Evolutionary conservation across 1,140 invertebrate genomes (phyloP).

Genomic region (Papilio glaucus): DNA sequence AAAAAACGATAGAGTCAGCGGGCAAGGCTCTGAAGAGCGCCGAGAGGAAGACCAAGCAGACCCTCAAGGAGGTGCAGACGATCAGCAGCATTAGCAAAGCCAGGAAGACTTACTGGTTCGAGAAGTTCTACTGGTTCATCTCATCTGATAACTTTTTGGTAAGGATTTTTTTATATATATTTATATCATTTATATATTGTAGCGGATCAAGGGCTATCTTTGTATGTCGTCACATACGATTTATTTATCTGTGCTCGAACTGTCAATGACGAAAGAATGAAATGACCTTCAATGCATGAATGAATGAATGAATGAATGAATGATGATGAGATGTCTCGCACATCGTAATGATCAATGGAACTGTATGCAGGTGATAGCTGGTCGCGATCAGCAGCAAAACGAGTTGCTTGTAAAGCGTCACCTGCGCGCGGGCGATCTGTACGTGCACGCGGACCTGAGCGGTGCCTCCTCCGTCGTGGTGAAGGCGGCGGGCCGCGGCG

Average conservation of each 20-base stretch:
- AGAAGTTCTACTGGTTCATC: constrained; percentile 99
- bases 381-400: constrained; percentile 98
- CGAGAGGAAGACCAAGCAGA: constrained; percentile 97
- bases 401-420: constrained; percentile 98
- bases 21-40: constrained; percentile 98
- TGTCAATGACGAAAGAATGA: no score
- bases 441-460: constrained; percentile 97
- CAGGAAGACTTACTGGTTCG: constrained; percentile 98
- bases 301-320: background rate
- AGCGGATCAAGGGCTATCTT: background rate
- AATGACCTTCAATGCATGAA: background rate
- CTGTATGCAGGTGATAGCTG: constrained; percentile 90
- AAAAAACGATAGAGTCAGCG: constrained; percentile 97
- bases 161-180: constrained; percentile 50
- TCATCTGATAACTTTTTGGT: constrained; percentile 98
- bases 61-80: constrained; percentile 96
- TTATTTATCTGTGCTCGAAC: no score
- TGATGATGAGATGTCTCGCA: background rate
- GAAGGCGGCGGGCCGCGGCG: constrained; percentile 91
- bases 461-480: constrained; percentile 97
- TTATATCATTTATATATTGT: no score
- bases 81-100: constrained; percentile 97
- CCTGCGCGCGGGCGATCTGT: constrained; percentile 92
- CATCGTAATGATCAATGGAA: no score
- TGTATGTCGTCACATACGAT: no score